Evolutionary conservation across 2,797 vertebrate genomes (phyloP), one percentile per base, ranked within the genome.

Genomic region (Gallirallus australis): DNA sequence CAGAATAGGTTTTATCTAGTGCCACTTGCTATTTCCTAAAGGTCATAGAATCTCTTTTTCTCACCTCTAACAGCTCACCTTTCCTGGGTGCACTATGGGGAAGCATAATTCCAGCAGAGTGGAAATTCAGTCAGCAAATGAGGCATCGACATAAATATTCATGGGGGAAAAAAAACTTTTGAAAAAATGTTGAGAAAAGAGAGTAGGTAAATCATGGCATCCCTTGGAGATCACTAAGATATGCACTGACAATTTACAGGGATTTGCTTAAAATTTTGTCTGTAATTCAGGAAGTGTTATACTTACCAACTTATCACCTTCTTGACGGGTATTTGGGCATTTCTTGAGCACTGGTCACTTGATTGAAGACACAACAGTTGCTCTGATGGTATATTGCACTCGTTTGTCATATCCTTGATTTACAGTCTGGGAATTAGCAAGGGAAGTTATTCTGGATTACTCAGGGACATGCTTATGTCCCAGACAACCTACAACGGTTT

Each of bases 91-190:
- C 78, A 97, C 97, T 98, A 93, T 59, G 35, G 97, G 96, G 97
- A 98, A 96, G 90, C 97, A 97, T 98, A 98, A 98, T 97, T 98
- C 95, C 97, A 97, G 79, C 5, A 39, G 90, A 97, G 96, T 97
- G 93, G 96, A 98, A 97, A 97, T 96, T 97, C 93, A 96, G 96
- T 95, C 96, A 96, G 95, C 86, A 96, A 97, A 94, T 97, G 97
- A 97, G 93, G 93, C 80, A 94, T 91, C 7, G 81, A 75, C 86
- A 98, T 98, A 98, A 97, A 98, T 98, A 98, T 98, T 98, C 97
- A 98, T 97, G 93, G 93, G 15, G 63, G 48, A 25, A 66, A 92
- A 97, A 97, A 97, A 97, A 90, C 82, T 97, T 95, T 76, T 40
- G 72, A 56, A 81, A 95, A 89, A 97, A 94, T 80, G 72, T 96